Percentiles rank a stretch among this genome's conserved stretches.
These are phyloP conservation scores for Bombycilla garrulus DNA, from an alignment of 2,113 vertebrate species.

Conservation along the genomic window DNA sequence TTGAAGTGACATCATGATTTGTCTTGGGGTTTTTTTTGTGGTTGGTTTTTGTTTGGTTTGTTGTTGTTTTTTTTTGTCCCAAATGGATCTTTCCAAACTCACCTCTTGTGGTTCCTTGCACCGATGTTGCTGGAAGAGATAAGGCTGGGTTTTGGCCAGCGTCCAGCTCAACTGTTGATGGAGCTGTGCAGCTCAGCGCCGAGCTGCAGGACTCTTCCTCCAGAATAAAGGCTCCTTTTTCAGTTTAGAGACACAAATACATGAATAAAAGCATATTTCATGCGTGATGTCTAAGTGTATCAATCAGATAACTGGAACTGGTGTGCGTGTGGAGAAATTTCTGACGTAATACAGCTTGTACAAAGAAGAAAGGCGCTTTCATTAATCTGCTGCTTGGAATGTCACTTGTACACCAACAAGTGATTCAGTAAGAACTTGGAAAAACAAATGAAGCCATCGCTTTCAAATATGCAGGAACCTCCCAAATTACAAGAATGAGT, in stretches of 20 bases:
- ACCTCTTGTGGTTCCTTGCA: conserved; percentile 14
- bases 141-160: neutral
- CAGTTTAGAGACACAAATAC: conserved; percentile 41
- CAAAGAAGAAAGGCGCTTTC: conserved; percentile 39
- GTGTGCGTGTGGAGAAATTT: conserved; percentile 30
- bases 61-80: neutral
- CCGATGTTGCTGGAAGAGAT: neutral
- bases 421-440: conserved; percentile 9
- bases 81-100: neutral
- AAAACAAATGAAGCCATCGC: neutral
- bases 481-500: neutral
- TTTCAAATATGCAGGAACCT: neutral
- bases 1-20: neutral
- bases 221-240: conserved; percentile 56
- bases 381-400: conserved; percentile 33
- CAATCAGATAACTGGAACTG: conserved; percentile 62
- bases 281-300: conserved; percentile 58
- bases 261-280: conserved; percentile 59
- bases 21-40: neutral
- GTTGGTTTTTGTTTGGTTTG: neutral
- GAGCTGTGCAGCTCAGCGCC: neutral
- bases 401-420: neutral
- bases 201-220: conserved; percentile 39
- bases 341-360: conserved; percentile 40
- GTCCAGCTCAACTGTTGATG: neutral